Evolutionary conservation across 2,888 invertebrate species (phyloP), one percentile per base, ranked within the genome.

Genomic region (Crematogaster levior): DNA sequence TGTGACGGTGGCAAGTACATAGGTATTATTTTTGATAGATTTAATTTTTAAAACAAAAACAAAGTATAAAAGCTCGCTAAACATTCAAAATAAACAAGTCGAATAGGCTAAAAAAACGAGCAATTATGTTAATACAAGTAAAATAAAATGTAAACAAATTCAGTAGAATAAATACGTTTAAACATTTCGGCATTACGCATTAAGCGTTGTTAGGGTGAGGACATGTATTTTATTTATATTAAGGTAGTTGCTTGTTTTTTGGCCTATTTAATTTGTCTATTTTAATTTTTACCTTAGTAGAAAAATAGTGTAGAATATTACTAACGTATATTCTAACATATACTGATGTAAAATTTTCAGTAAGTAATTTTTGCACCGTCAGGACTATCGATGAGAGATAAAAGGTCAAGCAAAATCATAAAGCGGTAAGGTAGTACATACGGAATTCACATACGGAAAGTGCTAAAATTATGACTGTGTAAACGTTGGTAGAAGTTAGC

Each of bases 381-480:
- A 34, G 24, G 34, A 34, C 15, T 9, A 30, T 46, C 43, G 27
- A 63, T 15, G 9, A 18, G 3, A 21, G 18, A 24, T 24, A 18
- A 37, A 51, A 4, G 6, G 10, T 24, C 7, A 34, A 51, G 15
- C 37, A 15, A 46, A 46, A 60, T 34, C 21, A 9, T 21, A 30
- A 72, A 58, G 58, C n/a, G 12, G 24, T 58, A 43, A 27, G 43
- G n/a, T 15, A 53, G 3, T 12, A 51, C 51, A 3, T 63, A 51
- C 3, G 61, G 27, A 9, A 10, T 51, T 51, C 27, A 75, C 27
- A 48, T 12, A 43, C 30, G 43, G 9, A 48, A 3, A 65, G 27
- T 4, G 48, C 10, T 18, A 27, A 65, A 30, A n/a, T 53, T 65
- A 75, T n/a, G 63, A 75, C 5, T 77, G 21, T 21, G 53, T 30